Evolutionary conservation across 2,113 vertebrate genomes (phyloP).

Genomic region (Cranoglanis bouderius): DNA sequence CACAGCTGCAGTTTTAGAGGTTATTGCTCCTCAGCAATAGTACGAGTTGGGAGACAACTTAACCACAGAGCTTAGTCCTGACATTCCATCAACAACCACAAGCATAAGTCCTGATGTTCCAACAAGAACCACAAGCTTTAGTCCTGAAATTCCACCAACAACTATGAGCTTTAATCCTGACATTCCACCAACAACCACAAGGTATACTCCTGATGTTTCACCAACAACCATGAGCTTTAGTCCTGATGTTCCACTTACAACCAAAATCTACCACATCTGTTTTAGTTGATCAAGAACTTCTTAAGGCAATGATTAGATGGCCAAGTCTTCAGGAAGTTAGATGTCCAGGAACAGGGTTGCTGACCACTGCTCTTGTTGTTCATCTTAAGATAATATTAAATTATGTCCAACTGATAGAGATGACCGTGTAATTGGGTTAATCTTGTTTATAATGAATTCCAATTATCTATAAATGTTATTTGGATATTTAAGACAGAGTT

Average conservation of each 20-base stretch:
- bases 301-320: too few species aligned
- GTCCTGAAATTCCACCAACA: background rate
- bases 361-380: too few species aligned
- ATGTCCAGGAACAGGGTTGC: too few species aligned
- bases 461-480: background rate
- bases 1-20: background rate
- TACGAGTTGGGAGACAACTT: background rate
- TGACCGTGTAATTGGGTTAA: background rate
- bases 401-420: background rate
- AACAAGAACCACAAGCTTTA: background rate
- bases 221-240: background rate
- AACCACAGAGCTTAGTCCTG: background rate
- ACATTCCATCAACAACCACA: background rate
- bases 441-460: background rate
- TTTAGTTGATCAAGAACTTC: too few species aligned
- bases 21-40: background rate
- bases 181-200: background rate
- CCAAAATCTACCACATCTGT: background rate
- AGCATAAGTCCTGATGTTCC: background rate
- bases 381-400: background rate
- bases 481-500: background rate
- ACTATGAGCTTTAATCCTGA: background rate
- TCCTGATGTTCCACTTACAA: background rate
- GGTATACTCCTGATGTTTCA: background rate
- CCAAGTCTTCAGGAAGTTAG: too few species aligned